phyloP scores from a whole-genome alignment of 2,113 vertebrate species.

The Oryzias javanicus region DNA sequence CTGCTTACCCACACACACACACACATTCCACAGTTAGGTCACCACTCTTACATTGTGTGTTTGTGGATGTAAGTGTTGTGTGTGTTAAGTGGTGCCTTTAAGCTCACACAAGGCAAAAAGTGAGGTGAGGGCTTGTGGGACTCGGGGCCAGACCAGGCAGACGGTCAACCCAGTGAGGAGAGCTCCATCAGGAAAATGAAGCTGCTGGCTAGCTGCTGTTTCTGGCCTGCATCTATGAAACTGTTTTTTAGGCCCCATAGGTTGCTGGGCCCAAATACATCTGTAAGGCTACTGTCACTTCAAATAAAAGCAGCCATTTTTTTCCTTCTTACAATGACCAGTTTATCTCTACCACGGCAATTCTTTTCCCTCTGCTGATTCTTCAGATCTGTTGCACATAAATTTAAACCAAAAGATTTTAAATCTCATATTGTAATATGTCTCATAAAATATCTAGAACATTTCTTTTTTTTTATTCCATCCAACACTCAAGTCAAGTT shows the following conservation, averaged over 20 bases:
- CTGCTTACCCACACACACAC: conserved; percentile 38
- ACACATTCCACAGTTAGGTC: conserved; percentile 55
- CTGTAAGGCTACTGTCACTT: conserved; percentile 71
- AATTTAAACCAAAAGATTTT: too few species aligned
- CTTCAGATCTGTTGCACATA: neutral
- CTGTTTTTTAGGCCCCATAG: conserved; percentile 49
- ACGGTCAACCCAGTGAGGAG: conserved; percentile 50
- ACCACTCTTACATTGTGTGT: conserved; percentile 24
- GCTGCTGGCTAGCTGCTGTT: conserved; percentile 49
- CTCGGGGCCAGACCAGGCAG: conserved; percentile 56
- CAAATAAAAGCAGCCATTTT: conserved; percentile 52
- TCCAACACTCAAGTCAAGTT: too few species aligned
- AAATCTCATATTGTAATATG: too few species aligned
- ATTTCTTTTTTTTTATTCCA: too few species aligned
- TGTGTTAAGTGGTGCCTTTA: conserved; percentile 23
- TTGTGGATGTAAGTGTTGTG: conserved; percentile 23
- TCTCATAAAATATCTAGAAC: too few species aligned
- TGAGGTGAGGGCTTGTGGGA: conserved; percentile 58
- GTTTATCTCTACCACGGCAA: too few species aligned
- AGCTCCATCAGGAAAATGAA: conserved; percentile 46
- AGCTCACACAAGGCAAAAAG: conserved; percentile 58
- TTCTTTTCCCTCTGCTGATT: neutral
- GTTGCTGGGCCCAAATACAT: conserved; percentile 36
- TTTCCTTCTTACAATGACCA: conserved; percentile 5
- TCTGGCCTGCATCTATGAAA: conserved; percentile 54